phyloP scores from a whole-genome alignment of 2,888 invertebrate genomes.

The Hirtodrosophila duncani region DNA sequence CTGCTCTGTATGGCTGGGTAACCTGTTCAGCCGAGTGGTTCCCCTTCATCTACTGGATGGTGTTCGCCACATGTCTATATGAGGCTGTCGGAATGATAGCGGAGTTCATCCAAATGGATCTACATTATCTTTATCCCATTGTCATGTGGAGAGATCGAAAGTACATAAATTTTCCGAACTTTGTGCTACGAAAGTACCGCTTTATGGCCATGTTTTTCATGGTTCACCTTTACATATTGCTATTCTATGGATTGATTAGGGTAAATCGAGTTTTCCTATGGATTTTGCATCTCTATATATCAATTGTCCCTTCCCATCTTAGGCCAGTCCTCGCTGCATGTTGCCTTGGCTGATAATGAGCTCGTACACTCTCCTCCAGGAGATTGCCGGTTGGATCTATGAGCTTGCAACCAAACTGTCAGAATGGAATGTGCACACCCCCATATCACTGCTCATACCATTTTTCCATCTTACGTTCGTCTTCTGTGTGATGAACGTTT shows the following conservation, averaged over 20 bases:
- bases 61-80: conserved; percentile 7
- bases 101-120: conserved; percentile 11
- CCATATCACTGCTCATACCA: conserved; percentile 14
- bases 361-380: conserved; percentile 4
- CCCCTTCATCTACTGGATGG: conserved; percentile 27
- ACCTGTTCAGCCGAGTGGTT: conserved; percentile 22
- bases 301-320: no score
- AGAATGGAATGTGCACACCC: not conserved
- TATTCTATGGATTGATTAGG: conserved; percentile 23
- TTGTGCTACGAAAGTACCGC: conserved; percentile 6
- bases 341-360: conserved; percentile 38
- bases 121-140: not conserved
- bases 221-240: conserved; percentile 29
- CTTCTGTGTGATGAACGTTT: conserved; percentile 23
- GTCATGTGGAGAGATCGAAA: conserved; percentile 25
- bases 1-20: not conserved
- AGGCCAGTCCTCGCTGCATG: conserved; percentile 26
- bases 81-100: conserved; percentile 14
- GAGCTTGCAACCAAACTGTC: conserved; percentile 10
- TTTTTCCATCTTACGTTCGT: conserved; percentile 20
- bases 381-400: conserved; percentile 6
- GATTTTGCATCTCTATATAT: no score
- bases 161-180: conserved; percentile 4
- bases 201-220: conserved; percentile 14
- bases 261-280: no score